Conservation (phyloP, 2,113 vertebrate species). For the Heptranchias perlo region DNA sequence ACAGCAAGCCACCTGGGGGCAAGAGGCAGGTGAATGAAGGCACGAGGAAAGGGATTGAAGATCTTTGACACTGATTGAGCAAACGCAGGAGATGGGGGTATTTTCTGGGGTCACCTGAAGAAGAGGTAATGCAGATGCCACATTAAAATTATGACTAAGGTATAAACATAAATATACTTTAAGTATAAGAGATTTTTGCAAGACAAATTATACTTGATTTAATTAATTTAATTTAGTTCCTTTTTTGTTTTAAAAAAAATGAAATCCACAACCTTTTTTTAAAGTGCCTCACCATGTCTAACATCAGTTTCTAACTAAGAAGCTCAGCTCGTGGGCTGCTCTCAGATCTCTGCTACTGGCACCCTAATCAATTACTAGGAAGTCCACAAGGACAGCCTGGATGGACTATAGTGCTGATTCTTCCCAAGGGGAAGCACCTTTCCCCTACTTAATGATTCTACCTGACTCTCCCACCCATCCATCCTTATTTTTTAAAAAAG, state of each 20-base stretch:
- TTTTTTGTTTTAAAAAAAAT: background rate
- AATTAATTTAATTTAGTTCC: background rate
- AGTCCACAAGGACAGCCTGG: background rate
- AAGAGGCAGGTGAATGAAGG: conserved; percentile 59
- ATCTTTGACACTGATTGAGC: conserved; percentile 52
- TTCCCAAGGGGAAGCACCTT: background rate
- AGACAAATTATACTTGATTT: background rate
- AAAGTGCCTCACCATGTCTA: background rate
- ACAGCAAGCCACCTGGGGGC: conserved; percentile 52
- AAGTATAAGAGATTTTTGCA: background rate
- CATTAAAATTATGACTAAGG: background rate
- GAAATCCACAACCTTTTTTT: background rate
- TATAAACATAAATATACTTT: background rate
- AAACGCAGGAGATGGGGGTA: conserved; percentile 54
- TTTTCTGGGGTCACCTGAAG: conserved; percentile 56
- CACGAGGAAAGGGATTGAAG: conserved; percentile 55
- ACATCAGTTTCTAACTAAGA: background rate
- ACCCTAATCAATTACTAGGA: background rate
- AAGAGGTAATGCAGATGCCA: background rate
- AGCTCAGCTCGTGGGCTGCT: background rate
- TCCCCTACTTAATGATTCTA: background rate
- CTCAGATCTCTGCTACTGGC: background rate
- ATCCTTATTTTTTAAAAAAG: background rate
- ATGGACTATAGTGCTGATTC: background rate
- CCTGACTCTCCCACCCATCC: background rate